A percentile compares a stretch with the other conserved stretches of the same genome.
These are phyloP conservation scores for Characodon lateralis DNA, from an alignment of 2,797 vertebrate genomes.

Conservation along the genomic window DNA sequence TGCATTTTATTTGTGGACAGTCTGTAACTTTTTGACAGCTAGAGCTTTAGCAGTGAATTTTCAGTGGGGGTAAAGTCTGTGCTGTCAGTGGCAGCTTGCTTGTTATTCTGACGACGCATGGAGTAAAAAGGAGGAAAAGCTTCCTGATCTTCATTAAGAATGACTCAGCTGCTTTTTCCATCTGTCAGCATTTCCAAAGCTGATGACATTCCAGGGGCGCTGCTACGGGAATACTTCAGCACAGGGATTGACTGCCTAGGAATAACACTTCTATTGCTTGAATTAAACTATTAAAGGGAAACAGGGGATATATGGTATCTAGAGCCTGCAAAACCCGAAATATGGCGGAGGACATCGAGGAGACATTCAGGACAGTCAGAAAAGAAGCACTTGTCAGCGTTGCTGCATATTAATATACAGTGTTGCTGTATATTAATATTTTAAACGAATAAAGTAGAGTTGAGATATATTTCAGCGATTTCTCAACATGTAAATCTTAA, in stretches of 20 bases:
- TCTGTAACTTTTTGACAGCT: constrained; percentile 74
- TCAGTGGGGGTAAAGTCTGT: constrained; percentile 57
- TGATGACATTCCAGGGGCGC: constrained; percentile 66
- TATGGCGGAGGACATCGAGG: background rate
- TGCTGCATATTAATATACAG: constrained; percentile 14
- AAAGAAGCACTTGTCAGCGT: constrained; percentile 27
- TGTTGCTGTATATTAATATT: constrained; percentile 34
- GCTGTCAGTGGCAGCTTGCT: constrained; percentile 72
- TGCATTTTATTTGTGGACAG: constrained; percentile 61
- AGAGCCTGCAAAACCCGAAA: background rate
- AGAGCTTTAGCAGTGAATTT: constrained; percentile 67
- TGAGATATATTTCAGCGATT: constrained; percentile 13
- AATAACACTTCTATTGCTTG: constrained; percentile 49
- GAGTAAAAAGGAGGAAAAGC: constrained; percentile 67
- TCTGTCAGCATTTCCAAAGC: constrained; percentile 75
- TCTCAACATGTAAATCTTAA: constrained; percentile 6
- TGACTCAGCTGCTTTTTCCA: constrained; percentile 77
- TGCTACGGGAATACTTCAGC: constrained; percentile 63
- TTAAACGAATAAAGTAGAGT: constrained; percentile 17
- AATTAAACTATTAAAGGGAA: constrained; percentile 53
- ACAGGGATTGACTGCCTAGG: constrained; percentile 55
- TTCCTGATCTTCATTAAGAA: constrained; percentile 79
- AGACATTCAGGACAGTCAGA: constrained; percentile 14
- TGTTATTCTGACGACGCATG: constrained; percentile 75
- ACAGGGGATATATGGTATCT: constrained; percentile 9